phyloP scores from a whole-genome alignment of 1,140 invertebrate species.

The Tetramorium simillimum region DNA sequence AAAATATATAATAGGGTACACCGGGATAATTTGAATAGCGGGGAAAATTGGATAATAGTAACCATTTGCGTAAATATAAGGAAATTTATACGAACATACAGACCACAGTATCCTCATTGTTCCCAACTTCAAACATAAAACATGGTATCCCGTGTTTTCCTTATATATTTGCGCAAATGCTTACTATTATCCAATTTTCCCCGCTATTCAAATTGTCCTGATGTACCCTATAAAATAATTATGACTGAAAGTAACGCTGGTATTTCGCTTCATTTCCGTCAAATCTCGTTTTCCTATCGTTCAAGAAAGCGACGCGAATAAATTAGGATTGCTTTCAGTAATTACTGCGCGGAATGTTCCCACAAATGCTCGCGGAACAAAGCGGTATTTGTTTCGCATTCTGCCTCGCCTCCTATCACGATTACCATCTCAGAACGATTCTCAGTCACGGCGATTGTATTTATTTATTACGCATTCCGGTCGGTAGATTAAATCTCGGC shows the following conservation, averaged over 20 bases:
- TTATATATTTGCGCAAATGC: too few species aligned
- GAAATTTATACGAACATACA: too few species aligned
- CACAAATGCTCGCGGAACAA: not conserved
- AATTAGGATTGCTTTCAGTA: not conserved
- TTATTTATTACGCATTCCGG: not conserved
- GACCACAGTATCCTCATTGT: too few species aligned
- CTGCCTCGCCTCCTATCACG: not conserved
- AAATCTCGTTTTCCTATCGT: not conserved
- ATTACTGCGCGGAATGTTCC: constrained; percentile 23
- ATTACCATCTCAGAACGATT: constrained; percentile 11
- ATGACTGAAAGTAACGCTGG: not conserved
- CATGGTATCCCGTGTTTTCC: too few species aligned
- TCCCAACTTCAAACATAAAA: too few species aligned
- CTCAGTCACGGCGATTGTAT: constrained; percentile 1
- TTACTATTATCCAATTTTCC: too few species aligned
- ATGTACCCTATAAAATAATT: too few species aligned
- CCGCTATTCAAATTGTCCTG: too few species aligned
- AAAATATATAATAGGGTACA: too few species aligned
- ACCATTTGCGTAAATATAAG: too few species aligned
- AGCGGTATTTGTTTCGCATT: constrained; percentile 16
- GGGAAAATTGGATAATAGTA: too few species aligned
- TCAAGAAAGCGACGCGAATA: not conserved
- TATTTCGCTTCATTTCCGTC: not conserved
- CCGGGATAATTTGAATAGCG: too few species aligned
- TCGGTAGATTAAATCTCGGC: constrained; percentile 36